These are phyloP conservation scores for Papilio dardanus DNA, from an alignment of 1,140 invertebrate genomes.

Conservation along the genomic window DNA sequence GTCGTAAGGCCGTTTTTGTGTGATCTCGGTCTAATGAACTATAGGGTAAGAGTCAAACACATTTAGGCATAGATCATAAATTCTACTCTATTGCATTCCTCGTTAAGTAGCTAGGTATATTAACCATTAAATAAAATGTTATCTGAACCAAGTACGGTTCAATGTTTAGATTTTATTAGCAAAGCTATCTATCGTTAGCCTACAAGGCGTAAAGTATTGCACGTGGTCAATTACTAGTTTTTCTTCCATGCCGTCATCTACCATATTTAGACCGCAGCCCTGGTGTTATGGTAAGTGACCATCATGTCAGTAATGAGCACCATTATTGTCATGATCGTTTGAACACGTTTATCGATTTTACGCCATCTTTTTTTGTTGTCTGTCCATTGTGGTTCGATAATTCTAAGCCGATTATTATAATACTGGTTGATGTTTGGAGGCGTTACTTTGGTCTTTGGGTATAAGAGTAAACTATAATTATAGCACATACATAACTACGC, in stretches of 20 bases:
- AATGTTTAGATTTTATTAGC: conserved; percentile 6
- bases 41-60: too few relatives aligned
- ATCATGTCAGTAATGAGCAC: conserved; percentile 40
- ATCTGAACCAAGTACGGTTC: background rate
- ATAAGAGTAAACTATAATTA: background rate
- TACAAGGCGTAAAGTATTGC: conserved; percentile 21
- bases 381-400: conserved; percentile 1
- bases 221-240: conserved; percentile 38
- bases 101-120: background rate
- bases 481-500: background rate
- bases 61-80: too few relatives aligned
- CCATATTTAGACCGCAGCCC: conserved; percentile 34
- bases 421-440: background rate
- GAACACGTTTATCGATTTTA: conserved; percentile 30
- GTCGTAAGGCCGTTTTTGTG: too few relatives aligned
- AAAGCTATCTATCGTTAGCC: conserved; percentile 20
- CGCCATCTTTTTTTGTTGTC: conserved; percentile 24
- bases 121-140: background rate
- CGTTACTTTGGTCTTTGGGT: background rate
- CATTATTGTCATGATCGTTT: conserved; percentile 34
- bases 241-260: conserved; percentile 41
- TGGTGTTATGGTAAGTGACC: conserved; percentile 37
- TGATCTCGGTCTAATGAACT: too few relatives aligned
- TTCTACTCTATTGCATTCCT: background rate
- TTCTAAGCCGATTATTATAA: conserved; percentile 17